phyloP scores from a whole-genome alignment of 2,797 vertebrate species.

The Molothrus aeneus region DNA sequence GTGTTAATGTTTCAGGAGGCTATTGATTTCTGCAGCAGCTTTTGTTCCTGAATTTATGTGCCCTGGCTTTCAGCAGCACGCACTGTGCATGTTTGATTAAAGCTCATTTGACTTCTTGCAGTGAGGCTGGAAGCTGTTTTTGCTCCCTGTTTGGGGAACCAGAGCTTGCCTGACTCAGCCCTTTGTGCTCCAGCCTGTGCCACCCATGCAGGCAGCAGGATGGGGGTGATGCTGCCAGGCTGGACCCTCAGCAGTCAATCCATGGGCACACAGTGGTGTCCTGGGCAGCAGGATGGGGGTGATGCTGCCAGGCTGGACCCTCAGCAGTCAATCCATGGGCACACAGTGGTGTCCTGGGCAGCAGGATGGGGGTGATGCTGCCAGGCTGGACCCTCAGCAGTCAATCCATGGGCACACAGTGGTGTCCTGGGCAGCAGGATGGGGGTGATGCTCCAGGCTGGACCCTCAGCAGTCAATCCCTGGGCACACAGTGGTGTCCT shows the following conservation, averaged over 20 bases:
- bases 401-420: constrained; percentile 86
- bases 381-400: constrained; percentile 76
- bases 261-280: constrained; percentile 77
- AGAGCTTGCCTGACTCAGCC: constrained; percentile 82
- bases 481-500: constrained; percentile 79
- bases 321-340: too few relatives aligned
- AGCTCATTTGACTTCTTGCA: constrained; percentile 89
- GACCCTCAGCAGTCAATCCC: constrained; percentile 81
- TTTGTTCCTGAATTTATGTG: constrained; percentile 89
- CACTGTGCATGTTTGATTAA: constrained; percentile 93
- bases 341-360: constrained; percentile 74
- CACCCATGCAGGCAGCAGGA: constrained; percentile 86
- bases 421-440: too few relatives aligned
- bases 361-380: constrained; percentile 81
- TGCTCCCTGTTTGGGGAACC: constrained; percentile 84
- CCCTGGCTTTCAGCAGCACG: constrained; percentile 76
- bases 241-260: constrained; percentile 69
- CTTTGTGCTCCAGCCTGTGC: constrained; percentile 88
- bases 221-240: constrained; percentile 86
- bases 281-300: constrained; percentile 64
- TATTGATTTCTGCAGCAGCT: constrained; percentile 91
- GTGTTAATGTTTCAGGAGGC: constrained; percentile 93
- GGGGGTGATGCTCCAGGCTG: constrained; percentile 87
- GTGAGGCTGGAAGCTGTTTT: constrained; percentile 81
- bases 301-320: too few relatives aligned